Percentiles rank a stretch among this genome's conserved stretches.
Conservation (phyloP, 2,888 invertebrate genomes). For the Clistopyga incitator region DNA sequence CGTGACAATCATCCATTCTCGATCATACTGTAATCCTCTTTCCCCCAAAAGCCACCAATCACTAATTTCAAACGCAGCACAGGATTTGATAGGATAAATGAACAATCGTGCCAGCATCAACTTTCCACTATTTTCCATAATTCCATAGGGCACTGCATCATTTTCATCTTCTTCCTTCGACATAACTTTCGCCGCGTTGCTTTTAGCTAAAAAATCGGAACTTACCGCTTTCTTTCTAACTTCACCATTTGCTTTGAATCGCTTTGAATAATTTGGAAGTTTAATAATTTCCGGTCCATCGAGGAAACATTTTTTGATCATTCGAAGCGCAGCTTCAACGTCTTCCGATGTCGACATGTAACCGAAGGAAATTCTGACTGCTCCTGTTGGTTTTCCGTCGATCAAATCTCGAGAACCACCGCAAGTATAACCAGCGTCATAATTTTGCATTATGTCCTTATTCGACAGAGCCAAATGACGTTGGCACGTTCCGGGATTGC, state of each 20-base stretch:
- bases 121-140: slow-evolving; percentile 4
- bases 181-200: slow-evolving; percentile 6
- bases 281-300: slow-evolving; percentile 83
- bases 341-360: slow-evolving; percentile 93
- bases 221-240: background rate
- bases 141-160: background rate
- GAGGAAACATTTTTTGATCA: slow-evolving; percentile 92
- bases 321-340: slow-evolving; percentile 89
- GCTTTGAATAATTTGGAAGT: slow-evolving; percentile 78
- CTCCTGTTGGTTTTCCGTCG: slow-evolving; percentile 95
- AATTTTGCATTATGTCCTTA: slow-evolving; percentile 90
- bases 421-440: slow-evolving; percentile 95
- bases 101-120: slow-evolving; percentile 85
- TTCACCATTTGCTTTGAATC: background rate
- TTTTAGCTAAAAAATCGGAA: slow-evolving; percentile 6
- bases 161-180: slow-evolving; percentile 36
- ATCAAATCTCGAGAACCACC: slow-evolving; percentile 95
- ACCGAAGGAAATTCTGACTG: slow-evolving; percentile 96
- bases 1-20: slow-evolving; percentile 97
- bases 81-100: slow-evolving; percentile 96
- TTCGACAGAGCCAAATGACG: slow-evolving; percentile 89
- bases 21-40: slow-evolving; percentile 94
- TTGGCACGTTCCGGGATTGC: slow-evolving; percentile 98
- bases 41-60: slow-evolving; percentile 90
- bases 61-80: slow-evolving; percentile 90